Conservation (phyloP, 2,113 vertebrate genomes). For the Rostratula benghalensis region DNA sequence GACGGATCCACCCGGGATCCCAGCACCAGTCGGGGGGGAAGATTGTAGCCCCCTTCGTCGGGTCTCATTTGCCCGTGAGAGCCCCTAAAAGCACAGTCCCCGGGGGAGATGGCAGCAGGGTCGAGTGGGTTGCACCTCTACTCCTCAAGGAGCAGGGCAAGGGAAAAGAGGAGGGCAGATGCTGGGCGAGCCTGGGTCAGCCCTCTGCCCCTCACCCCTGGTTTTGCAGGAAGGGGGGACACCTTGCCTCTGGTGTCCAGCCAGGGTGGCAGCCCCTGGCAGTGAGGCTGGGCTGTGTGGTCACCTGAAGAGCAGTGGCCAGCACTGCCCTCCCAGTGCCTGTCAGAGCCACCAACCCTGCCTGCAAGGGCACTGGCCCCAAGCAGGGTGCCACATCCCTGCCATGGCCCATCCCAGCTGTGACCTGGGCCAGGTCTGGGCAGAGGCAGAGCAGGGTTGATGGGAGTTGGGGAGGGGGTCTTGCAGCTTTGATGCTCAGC, state of each 20-base stretch:
- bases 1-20: not conserved
- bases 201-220: fast-evolving
- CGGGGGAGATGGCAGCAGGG: fast-evolving
- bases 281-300: not conserved
- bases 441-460: not conserved
- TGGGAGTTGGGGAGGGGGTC: not conserved
- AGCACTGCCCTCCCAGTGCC: fast-evolving
- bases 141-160: not conserved
- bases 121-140: not conserved
- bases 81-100: not conserved
- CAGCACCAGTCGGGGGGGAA: not conserved
- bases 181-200: fast-evolving
- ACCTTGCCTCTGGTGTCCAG: not conserved
- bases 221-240: not conserved
- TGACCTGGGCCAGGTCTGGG: not conserved
- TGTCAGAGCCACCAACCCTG: not conserved
- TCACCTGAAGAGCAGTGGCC: not conserved
- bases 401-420: not conserved
- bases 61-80: not conserved
- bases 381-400: not conserved
- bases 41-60: not conserved
- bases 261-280: not conserved
- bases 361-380: not conserved
- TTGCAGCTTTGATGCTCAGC: not conserved
- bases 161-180: not conserved